phyloP scores from a whole-genome alignment of 2,113 vertebrate species.

The Mormyrus iriodes region DNA sequence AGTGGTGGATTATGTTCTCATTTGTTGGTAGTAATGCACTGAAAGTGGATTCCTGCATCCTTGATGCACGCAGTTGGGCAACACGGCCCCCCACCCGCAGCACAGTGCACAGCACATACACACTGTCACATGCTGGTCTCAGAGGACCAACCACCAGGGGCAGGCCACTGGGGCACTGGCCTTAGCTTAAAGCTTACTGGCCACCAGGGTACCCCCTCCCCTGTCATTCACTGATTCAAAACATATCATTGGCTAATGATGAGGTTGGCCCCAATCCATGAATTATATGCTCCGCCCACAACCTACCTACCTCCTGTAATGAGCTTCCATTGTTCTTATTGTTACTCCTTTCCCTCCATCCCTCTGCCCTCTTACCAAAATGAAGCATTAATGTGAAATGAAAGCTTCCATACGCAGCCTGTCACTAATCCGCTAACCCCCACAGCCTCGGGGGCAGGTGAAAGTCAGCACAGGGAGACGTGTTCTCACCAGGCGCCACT shows the following conservation, averaged over 20 bases:
- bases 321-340: constrained; percentile 5
- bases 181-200: neutral
- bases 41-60: neutral
- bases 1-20: neutral
- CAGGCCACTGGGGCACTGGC: neutral
- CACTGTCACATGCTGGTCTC: neutral
- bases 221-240: neutral
- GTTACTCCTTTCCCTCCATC: neutral
- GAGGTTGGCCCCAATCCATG: neutral
- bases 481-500: neutral
- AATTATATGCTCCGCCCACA: neutral
- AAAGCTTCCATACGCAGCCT: neutral
- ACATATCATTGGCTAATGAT: neutral
- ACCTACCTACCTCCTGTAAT: neutral
- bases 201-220: neutral
- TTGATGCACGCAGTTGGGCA: neutral
- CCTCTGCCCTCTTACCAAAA: neutral
- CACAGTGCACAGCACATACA: neutral
- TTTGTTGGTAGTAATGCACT: neutral
- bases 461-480: neutral
- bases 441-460: neutral
- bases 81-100: neutral
- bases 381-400: constrained; percentile 18
- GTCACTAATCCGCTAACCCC: neutral
- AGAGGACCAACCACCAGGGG: neutral